Evolutionary conservation across 2,797 vertebrate genomes (phyloP), one percentile per base, ranked within the genome.

Genomic region (Discoglossus pictus): DNA sequence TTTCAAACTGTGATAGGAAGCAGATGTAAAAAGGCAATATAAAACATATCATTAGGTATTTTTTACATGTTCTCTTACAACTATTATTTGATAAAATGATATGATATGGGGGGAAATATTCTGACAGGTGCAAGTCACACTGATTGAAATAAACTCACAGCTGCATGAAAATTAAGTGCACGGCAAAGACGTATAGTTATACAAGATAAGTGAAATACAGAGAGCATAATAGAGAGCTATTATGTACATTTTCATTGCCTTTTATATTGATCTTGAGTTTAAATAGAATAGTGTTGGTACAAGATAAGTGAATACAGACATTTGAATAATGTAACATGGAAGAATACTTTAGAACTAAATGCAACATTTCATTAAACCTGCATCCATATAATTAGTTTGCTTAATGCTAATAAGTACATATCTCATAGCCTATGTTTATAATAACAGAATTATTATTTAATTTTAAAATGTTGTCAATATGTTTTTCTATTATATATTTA

Each of bases 91-190:
- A 91, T 94, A 92, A 90, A 86, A 74, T 85, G 81, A 81, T 84
- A 90, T 92, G 93, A 91, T 90, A 89, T 92, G 87, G 84, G 78
- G 74, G 86, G 84, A 83, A 81, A 85, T 74, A 74, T 88, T 92
- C 79, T 92, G 92, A 93, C 92, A 95, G 91, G 89, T 95, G 89
- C 87, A 83, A 88, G 85, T 86, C 86, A 86, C 84, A 87, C 86
- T 89, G 86, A 89, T 93, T 88, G 86, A 89, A 92, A 93, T 91
- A 93, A 93, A 92, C 84, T 90, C 86, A 87, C 87, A 90, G 86
- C 86, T 88, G 84, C 84, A 92, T 90, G 91, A 91, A 93, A 96
- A 93, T 89, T 86, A 91, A 92, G 84, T 84, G 80, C 82, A 83
- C 80, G 85, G 86, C 91, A 93, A 92, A 82, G 87, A 84, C 88